These are phyloP conservation scores for Neocloeon triangulifer DNA, from an alignment of 1,140 invertebrate species.

Conservation along the genomic window DNA sequence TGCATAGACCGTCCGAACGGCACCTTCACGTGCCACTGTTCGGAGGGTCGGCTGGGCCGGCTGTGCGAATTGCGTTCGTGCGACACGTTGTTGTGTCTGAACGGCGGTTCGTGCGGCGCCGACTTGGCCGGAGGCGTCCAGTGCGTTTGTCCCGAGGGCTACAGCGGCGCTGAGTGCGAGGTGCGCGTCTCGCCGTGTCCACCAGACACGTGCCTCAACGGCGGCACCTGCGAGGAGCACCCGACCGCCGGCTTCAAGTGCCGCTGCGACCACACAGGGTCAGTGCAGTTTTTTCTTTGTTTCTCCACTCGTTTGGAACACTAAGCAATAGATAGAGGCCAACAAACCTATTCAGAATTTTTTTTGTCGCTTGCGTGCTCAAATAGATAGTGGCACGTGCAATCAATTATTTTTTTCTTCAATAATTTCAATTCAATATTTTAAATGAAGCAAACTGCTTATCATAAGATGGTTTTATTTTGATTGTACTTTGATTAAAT, in stretches of 20 bases:
- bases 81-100: constrained; percentile 61
- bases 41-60: constrained; percentile 41
- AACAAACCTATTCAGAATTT: too few relatives aligned
- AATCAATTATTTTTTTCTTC: too few relatives aligned
- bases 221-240: constrained; percentile 10
- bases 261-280: constrained; percentile 40
- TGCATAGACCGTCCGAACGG: constrained; percentile 40
- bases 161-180: constrained; percentile 37
- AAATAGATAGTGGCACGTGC: too few relatives aligned
- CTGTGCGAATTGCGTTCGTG: too few relatives aligned
- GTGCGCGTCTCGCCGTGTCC: constrained; percentile 24
- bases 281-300: constrained; percentile 3
- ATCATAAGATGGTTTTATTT: too few relatives aligned
- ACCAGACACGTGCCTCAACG: constrained; percentile 11
- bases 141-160: constrained; percentile 35
- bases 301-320: too few relatives aligned
- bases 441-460: too few relatives aligned
- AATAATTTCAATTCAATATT: too few relatives aligned
- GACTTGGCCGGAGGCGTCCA: constrained; percentile 22
- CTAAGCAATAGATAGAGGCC: neutral
- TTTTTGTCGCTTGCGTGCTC: too few relatives aligned
- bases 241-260: too few relatives aligned
- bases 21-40: constrained; percentile 56
- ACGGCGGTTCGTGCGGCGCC: constrained; percentile 26
- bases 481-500: too few relatives aligned